A percentile compares a stretch with the other conserved stretches of the same genome.
Conservation (phyloP, 2,797 vertebrate species). For the Galagoides demidoff region DNA sequence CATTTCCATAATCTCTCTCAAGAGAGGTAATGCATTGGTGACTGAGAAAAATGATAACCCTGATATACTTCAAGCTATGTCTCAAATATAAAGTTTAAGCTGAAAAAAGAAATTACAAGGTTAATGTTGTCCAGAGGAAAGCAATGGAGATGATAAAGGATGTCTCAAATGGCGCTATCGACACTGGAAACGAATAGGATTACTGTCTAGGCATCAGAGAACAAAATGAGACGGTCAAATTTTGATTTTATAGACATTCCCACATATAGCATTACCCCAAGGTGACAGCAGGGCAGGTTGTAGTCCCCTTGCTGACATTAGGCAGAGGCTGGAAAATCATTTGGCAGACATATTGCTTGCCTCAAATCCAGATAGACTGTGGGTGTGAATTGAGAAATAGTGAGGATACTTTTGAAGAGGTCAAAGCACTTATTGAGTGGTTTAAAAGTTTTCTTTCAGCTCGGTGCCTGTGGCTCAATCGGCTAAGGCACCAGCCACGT, state of each 20-base stretch:
- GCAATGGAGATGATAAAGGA: background rate
- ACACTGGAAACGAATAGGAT: background rate
- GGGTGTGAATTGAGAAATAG: background rate
- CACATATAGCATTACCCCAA: background rate
- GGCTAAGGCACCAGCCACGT: too few species aligned
- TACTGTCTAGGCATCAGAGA: background rate
- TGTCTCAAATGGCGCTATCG: background rate
- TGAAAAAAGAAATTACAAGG: background rate
- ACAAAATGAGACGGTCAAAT: background rate
- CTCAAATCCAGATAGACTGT: background rate
- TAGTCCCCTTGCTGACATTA: background rate
- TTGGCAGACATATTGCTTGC: background rate
- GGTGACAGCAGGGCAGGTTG: background rate
- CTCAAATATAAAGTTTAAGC: background rate
- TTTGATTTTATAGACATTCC: background rate
- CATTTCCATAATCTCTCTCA: too few species aligned
- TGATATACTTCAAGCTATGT: background rate
- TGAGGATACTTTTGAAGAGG: background rate
- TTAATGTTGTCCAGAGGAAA: background rate
- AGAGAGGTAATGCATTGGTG: too few species aligned
- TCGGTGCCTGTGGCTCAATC: too few species aligned
- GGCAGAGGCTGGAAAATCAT: background rate
- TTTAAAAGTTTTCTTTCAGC: background rate
- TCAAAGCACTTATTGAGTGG: background rate
- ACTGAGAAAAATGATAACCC: background rate